Percentiles rank a stretch among this genome's conserved stretches.
Evolutionary conservation across 2,888 invertebrate species (phyloP).

Genomic region (Agonopterix subpropinquella): DNA sequence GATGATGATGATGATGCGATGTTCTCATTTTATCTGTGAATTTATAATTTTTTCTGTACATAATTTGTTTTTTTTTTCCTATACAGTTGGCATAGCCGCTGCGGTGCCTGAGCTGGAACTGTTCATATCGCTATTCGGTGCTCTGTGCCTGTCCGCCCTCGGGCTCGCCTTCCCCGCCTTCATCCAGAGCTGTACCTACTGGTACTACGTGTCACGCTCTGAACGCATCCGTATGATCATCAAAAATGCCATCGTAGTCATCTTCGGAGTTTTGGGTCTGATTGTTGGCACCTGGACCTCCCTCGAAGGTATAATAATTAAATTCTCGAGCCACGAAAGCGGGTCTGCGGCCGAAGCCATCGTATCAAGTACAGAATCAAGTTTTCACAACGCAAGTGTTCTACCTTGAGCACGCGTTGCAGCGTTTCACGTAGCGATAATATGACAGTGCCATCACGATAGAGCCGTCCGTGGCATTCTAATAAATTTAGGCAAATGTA

Average conservation of each 20-base stretch:
- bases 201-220: conserved; percentile 78
- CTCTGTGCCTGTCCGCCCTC: conserved; percentile 90
- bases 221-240: conserved; percentile 74
- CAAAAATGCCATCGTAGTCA: conserved; percentile 78
- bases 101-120: conserved; percentile 90
- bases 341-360: conserved; percentile 11
- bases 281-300: conserved; percentile 83
- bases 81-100: conserved; percentile 87
- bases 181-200: conserved; percentile 89
- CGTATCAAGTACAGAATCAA: conserved; percentile 11
- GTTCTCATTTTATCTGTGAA: no score
- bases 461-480: conserved; percentile 24
- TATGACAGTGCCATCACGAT: conserved; percentile 34
- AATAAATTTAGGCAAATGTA: background rate
- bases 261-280: conserved; percentile 81
- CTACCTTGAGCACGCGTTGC: background rate
- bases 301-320: conserved; percentile 77
- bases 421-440: no score
- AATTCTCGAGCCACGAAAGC: conserved; percentile 48
- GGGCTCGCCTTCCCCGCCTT: conserved; percentile 94
- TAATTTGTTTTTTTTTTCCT: background rate
- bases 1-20: no score
- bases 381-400: background rate
- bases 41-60: no score
- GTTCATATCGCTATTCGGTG: conserved; percentile 90